A percentile compares a stretch with the other conserved stretches of the same genome.
Evolutionary conservation across 2,113 vertebrate species (phyloP).

Genomic region (Cyrtonyx montezumae): DNA sequence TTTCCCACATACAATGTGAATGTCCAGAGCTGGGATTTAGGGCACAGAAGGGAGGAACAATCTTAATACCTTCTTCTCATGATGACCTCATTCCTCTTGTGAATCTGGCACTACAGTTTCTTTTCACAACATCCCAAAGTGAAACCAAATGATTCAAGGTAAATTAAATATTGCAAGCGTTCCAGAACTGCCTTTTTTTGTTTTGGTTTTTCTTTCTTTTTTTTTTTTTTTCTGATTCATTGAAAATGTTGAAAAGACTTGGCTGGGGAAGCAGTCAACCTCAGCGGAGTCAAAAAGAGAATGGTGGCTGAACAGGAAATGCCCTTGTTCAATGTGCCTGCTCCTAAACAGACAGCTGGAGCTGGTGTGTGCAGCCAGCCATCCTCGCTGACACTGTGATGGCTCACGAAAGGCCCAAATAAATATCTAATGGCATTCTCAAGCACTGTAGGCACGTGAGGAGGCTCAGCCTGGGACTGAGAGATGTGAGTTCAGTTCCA

Average conservation of each 20-base stretch:
- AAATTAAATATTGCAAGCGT: constrained; percentile 12
- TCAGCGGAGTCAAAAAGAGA: neutral
- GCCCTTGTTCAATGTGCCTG: neutral
- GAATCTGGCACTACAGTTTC: neutral
- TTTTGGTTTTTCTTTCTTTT: neutral
- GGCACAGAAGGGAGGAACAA: neutral
- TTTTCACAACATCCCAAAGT: neutral
- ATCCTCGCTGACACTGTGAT: neutral
- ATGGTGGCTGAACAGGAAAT: neutral
- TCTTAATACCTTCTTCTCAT: neutral
- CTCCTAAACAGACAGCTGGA: neutral
- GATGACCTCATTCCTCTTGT: constrained; percentile 23
- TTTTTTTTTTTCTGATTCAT: neutral
- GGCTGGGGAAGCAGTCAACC: neutral
- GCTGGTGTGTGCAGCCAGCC: neutral
- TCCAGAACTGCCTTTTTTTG: neutral
- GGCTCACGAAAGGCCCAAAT: neutral
- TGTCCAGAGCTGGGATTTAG: neutral
- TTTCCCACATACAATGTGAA: neutral
- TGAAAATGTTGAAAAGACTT: constrained; percentile 28
- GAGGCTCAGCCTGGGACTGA: neutral
- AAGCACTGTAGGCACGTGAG: neutral
- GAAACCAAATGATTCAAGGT: constrained; percentile 24
- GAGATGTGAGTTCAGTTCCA: neutral
- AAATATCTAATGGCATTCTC: neutral